Base-by-base conservation (phyloP, 2,888 invertebrate species). In the Teleogryllus oceanicus region DNA sequence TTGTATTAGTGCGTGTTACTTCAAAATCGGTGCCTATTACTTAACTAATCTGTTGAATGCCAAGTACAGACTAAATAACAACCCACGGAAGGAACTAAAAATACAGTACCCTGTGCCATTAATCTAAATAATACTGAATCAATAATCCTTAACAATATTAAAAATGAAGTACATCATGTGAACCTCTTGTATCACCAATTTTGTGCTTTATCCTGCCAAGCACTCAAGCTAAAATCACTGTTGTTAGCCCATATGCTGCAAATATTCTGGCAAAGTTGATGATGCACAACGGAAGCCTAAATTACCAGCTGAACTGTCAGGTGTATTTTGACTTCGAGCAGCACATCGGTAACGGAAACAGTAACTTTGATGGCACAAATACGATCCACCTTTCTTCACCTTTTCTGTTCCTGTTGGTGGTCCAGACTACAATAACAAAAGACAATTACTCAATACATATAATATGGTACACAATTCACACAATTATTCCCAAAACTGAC, bases 351-450 rank as follows among this genome's bases (percentile, higher is more conserved):
- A 98, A 81, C 98, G 91, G 88, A 94, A 97, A 87, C 98, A 98
- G 85, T 96, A 97, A 1, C 93, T 93, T 85, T 93, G 89, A 84
- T 96, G 96, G 84, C 97, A 98, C 85, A 98, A 89, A 86, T 94
- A 98, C 0, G 98, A 98, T 2, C 98, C 98, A 51, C 98, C 98
- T 88, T 98, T 98, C 86, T 98, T 98, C 11, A 97, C 96, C 86
- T 94, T 95, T 84, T 95, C 93, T 20, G 85, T 88, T 20, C 90
- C 90, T 80, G 83, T 85, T 18, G 84, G 75, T 78, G 88, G 87
- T 12, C 88, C 89, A 77, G 80, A 84, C 89, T 89, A 82, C n/a
- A 80, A 78, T 77, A 49, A 50, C 13, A 80, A 76, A 77, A 50
- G 20, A 37, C 13, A n/a, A 37, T 49, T n/a, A 37, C 16, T 16